Evolutionary conservation across 37 sponge, comb jelly and placozoan species (phyloP).

Genomic region (Geodia barretti): DNA sequence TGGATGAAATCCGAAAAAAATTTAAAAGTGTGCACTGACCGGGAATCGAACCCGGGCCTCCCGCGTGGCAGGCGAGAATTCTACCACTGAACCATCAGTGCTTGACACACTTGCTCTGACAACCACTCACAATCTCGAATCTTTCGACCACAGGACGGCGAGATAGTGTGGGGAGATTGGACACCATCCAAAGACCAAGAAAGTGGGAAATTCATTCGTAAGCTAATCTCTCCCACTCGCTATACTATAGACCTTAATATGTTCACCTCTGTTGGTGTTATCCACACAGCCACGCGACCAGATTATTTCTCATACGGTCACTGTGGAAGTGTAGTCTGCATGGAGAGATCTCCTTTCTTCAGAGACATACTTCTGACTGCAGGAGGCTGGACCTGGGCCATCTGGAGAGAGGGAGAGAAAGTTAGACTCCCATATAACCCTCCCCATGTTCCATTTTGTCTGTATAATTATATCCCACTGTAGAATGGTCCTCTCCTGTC

Average conservation of each 20-base stretch:
- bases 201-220: constrained; percentile 78
- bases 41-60: constrained; percentile 76
- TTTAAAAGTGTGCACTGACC: constrained; percentile 62
- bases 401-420: constrained; percentile 93
- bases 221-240: background rate
- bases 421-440: constrained; percentile 30
- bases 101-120: no score
- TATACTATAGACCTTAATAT: background rate
- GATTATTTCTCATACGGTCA: constrained; percentile 60
- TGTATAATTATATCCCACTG: background rate
- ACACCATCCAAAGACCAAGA: constrained; percentile 83
- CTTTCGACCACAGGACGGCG: constrained; percentile 79
- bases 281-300: constrained; percentile 54
- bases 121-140: no score
- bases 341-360: constrained; percentile 95
- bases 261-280: background rate
- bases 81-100: constrained; percentile 42
- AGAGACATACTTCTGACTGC: constrained; percentile 88
- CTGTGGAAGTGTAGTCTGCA: constrained; percentile 71
- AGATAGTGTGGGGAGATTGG: constrained; percentile 89
- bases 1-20: background rate
- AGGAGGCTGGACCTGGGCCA: constrained; percentile 86
- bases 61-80: constrained; percentile 74
- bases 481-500: constrained; percentile 74
- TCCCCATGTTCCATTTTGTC: background rate